Percentiles rank a stretch among this genome's conserved stretches.
Evolutionary conservation across 2,888 invertebrate species (phyloP).

Genomic region (Oligia latruncula): DNA sequence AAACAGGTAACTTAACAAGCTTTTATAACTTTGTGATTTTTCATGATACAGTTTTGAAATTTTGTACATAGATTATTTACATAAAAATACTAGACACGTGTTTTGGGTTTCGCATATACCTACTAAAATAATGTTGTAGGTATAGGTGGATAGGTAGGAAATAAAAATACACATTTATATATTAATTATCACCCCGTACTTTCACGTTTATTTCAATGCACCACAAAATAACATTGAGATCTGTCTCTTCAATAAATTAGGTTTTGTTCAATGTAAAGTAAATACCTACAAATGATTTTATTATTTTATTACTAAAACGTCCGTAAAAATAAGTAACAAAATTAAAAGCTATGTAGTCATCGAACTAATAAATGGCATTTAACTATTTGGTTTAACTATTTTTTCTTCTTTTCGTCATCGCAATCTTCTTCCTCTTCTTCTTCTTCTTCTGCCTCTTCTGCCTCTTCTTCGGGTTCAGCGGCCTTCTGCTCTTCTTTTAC

Average conservation of each 20-base stretch:
- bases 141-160: not conserved
- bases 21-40: no score
- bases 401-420: slow-evolving; percentile 74
- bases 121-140: not conserved
- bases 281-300: slow-evolving; percentile 51
- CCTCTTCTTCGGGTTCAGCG: slow-evolving; percentile 68
- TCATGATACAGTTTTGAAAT: no score
- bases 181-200: slow-evolving; percentile 22
- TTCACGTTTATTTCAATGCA: slow-evolving; percentile 49
- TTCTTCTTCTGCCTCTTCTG: slow-evolving; percentile 62
- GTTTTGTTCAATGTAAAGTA: slow-evolving; percentile 54
- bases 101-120: no score
- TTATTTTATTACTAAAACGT: slow-evolving; percentile 51
- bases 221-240: slow-evolving; percentile 41
- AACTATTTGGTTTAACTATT: slow-evolving; percentile 58
- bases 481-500: slow-evolving; percentile 73
- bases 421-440: slow-evolving; percentile 71
- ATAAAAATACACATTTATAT: slow-evolving; percentile 38
- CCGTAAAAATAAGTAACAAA: slow-evolving; percentile 66
- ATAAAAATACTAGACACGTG: no score
- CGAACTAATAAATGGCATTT: slow-evolving; percentile 70
- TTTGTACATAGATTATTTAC: no score
- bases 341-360: slow-evolving; percentile 62
- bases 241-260: slow-evolving; percentile 50
- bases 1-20: no score